These are phyloP conservation scores for Puma concolor DNA, from an alignment of 2,113 vertebrate genomes.

Conservation along the genomic window DNA sequence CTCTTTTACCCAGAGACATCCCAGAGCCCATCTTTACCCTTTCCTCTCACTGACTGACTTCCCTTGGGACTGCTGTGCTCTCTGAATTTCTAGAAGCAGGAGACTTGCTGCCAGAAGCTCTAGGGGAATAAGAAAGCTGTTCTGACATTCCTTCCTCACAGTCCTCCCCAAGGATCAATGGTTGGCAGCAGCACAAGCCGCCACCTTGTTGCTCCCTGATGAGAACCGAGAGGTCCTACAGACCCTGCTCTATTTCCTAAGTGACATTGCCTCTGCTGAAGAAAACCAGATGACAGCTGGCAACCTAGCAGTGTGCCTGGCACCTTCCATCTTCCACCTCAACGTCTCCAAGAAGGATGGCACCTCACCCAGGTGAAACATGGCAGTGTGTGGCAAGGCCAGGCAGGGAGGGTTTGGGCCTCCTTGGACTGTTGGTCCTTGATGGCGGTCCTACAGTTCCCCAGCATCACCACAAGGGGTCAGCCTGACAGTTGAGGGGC, in stretches of 20 bases:
- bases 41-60: not conserved
- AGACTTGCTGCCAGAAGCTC: not conserved
- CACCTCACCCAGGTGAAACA: slow-evolving; percentile 87
- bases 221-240: slow-evolving; percentile 94
- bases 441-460: not conserved
- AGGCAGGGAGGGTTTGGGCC: not conserved
- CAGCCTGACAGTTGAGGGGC: not conserved
- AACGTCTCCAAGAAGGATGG: slow-evolving; percentile 91
- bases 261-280: slow-evolving; percentile 90
- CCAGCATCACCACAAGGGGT: not conserved
- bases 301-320: slow-evolving; percentile 92
- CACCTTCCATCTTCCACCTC: slow-evolving; percentile 93
- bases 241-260: slow-evolving; percentile 93
- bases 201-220: slow-evolving; percentile 90
- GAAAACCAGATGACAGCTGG: slow-evolving; percentile 94
- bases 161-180: slow-evolving; percentile 91
- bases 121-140: not conserved
- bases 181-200: slow-evolving; percentile 88
- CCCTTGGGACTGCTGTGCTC: not conserved
- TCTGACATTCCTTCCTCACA: slow-evolving; percentile 59
- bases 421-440: not conserved
- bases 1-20: not conserved
- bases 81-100: not conserved
- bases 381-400: not conserved
- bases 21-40: not conserved